Base-by-base conservation (phyloP, 2,888 invertebrate species). In the Luffia ferchaultella region DNA sequence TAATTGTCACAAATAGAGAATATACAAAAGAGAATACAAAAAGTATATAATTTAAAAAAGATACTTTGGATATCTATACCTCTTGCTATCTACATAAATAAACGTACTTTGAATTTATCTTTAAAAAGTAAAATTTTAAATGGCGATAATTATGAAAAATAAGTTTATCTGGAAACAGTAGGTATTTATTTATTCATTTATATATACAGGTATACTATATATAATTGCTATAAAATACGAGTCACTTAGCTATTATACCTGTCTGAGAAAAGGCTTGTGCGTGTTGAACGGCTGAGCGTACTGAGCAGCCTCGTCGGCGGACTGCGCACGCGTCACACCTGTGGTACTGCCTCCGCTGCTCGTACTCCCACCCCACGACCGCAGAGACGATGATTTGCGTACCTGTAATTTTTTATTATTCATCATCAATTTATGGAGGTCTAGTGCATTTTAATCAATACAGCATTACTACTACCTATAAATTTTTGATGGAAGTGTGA, bases 341-440 rank as follows among this genome's bases (percentile, higher is more conserved):
- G n/a, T 30, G 5, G 12, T 12, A 7, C 30, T 12, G 30, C 64
- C 30, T 12, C 5, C 30, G 3, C 5, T 12, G 12, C 30, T 12
- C 5, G 5, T 12, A 30, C 30, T 12, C 3, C 30, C 30, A 7
- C 30, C 59, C 5, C 30, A 7, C 69, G 58, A 67, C 46, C 87
- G 79, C 62, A 89, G 73, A 64, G 89, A 87, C 60, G 88, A 85
- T 15, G 88, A 80, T 70, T 89, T 89, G 58, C 89, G 85, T 40
- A 86, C 79, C 76, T 89, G 83, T 2, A 19, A 42, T 16, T 15
- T 7, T 40, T 40, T 9, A 7, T 15, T 9, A 40, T 40, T 9
- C 7, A 40, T n/a, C 9, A 9, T 44, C 9, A 44, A 15, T 46
- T 47, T 7, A 5, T 18, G 18, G 5, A 18, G 9, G 3, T 2